Evolutionary conservation across 1,140 invertebrate genomes (phyloP).

Genomic region (Caenorhabditis briggsae): DNA sequence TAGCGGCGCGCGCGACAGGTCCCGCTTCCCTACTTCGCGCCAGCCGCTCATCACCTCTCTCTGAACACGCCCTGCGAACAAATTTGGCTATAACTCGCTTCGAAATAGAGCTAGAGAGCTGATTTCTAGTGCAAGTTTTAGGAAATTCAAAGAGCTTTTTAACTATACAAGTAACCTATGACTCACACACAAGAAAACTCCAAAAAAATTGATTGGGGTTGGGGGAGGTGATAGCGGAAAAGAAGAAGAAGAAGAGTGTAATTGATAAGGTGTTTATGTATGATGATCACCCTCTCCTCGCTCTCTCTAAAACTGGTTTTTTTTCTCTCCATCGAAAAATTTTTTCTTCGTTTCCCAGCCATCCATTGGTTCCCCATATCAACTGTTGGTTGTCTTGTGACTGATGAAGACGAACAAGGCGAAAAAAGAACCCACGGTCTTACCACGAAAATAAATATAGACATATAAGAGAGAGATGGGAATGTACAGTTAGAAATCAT

Average conservation of each 20-base stretch:
- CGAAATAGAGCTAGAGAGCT: no score
- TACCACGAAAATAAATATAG: conserved; percentile 15
- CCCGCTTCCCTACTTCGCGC: no score
- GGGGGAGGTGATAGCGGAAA: not conserved
- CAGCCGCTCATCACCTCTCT: no score
- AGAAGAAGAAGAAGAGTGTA: conserved; percentile 1
- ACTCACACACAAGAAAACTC: no score
- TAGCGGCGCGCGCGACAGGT: no score
- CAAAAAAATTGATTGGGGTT: not conserved
- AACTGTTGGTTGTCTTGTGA: conserved; percentile 38
- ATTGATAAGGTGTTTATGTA: conserved; percentile 51
- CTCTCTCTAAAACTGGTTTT: conserved; percentile 34
- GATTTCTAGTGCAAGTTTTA: no score
- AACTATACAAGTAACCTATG: no score
- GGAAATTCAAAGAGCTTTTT: no score
- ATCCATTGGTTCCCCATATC: not conserved
- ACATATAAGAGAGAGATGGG: not conserved
- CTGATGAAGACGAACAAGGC: not conserved
- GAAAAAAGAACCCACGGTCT: not conserved
- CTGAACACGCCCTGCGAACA: no score
- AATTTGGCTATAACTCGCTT: no score
- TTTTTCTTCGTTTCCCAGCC: not conserved
- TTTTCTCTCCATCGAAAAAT: not conserved
- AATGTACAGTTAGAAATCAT: not conserved
- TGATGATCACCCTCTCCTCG: conserved; percentile 14